Conservation (phyloP, 1,140 invertebrate genomes). For the Aricia agestis region DNA sequence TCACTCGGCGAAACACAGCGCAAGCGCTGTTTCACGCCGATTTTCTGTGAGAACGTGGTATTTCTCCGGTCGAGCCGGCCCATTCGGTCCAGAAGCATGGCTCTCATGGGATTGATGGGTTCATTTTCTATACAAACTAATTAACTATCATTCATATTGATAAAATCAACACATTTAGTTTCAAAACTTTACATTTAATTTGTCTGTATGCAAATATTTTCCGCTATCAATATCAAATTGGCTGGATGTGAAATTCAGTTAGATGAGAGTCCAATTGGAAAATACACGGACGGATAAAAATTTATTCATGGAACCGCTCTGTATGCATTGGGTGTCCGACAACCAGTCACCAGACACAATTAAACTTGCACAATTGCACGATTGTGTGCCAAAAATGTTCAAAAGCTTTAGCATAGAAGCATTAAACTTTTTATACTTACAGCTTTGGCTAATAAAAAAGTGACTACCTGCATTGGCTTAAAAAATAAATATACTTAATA, state of each 20-base stretch:
- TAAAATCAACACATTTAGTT: neutral
- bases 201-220: slow-evolving; percentile 2
- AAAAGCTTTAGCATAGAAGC: neutral
- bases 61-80: too few relatives aligned
- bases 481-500: too few relatives aligned
- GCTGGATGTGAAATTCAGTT: neutral
- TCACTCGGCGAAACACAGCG: too few relatives aligned
- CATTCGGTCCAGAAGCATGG: too few relatives aligned
- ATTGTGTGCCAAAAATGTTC: neutral
- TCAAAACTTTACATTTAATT: slow-evolving; percentile 7
- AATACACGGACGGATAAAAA: neutral
- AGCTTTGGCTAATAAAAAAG: too few relatives aligned
- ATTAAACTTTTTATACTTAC: neutral
- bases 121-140: neutral
- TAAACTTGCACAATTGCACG: neutral
- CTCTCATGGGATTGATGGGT: too few relatives aligned
- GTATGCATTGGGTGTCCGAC: neutral
- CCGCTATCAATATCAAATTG: neutral
- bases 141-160: neutral
- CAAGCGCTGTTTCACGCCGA: too few relatives aligned
- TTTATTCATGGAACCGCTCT: slow-evolving; percentile 3
- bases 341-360: neutral
- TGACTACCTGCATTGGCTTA: too few relatives aligned
- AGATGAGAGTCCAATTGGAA: neutral
- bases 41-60: too few relatives aligned